Percentiles rank a stretch among this genome's conserved stretches.
phyloP scores from a whole-genome alignment of 2,797 vertebrate genomes.

The Myotis vivesi region DNA sequence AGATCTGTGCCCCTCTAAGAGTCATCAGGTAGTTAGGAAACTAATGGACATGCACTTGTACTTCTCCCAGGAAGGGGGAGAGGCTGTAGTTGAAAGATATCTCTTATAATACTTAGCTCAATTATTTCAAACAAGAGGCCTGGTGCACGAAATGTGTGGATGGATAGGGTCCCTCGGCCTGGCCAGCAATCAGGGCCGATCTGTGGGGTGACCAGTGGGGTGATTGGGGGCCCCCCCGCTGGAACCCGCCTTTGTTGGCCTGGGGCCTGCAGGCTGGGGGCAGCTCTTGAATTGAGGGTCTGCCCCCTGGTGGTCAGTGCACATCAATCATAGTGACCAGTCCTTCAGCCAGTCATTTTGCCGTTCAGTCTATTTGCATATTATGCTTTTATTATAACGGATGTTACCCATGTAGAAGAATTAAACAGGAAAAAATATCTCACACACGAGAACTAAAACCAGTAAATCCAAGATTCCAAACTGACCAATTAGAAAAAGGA shows the following conservation, averaged over 20 bases:
- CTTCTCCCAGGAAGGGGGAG: not conserved
- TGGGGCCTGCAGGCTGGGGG: no score
- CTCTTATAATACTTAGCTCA: not conserved
- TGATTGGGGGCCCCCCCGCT: no score
- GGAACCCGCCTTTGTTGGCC: no score
- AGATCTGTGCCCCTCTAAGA: conserved; percentile 13
- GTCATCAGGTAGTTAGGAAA: not conserved
- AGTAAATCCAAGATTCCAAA: not conserved
- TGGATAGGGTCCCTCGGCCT: no score
- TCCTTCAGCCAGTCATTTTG: no score
- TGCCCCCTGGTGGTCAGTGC: no score
- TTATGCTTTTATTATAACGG: no score
- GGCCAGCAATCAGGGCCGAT: rapidly evolving
- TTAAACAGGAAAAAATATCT: not conserved
- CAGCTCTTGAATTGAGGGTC: no score
- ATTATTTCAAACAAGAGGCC: not conserved
- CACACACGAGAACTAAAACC: not conserved
- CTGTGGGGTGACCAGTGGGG: no score
- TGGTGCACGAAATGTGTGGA: no score
- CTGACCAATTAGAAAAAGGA: not conserved
- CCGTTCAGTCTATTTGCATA: no score
- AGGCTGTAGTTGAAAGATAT: not conserved
- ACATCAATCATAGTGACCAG: no score
- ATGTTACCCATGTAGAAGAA: not conserved
- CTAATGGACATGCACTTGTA: not conserved